A percentile compares a stretch with the other conserved stretches of the same genome.
Evolutionary conservation across 2,797 vertebrate species (phyloP).

Genomic region (Tragelaphus eurycerus): DNA sequence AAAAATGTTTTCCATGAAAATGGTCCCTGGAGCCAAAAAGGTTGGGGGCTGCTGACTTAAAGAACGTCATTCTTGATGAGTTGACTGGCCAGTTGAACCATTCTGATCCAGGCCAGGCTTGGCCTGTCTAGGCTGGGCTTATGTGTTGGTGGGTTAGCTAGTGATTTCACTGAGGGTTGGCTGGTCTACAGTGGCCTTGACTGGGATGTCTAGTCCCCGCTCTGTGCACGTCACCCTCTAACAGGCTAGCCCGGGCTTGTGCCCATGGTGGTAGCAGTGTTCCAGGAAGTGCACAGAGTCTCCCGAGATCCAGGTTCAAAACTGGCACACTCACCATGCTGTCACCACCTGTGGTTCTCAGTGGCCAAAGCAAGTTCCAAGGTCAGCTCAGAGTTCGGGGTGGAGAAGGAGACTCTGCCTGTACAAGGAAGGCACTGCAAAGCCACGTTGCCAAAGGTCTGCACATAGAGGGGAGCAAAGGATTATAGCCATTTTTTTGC

Average conservation of each 20-base stretch:
- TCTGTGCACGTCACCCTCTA: accelerated
- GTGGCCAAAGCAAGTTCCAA: background rate
- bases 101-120: background rate
- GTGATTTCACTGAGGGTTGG: background rate
- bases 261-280: background rate
- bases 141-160: background rate
- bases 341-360: background rate
- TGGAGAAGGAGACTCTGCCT: background rate
- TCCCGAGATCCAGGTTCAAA: background rate
- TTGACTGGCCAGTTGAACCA: background rate
- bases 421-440: background rate
- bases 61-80: background rate
- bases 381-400: background rate
- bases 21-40: background rate
- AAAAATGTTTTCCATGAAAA: background rate
- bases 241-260: background rate
- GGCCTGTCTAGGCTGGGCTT: background rate
- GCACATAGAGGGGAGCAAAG: accelerated
- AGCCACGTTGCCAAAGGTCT: background rate
- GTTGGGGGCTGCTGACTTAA: background rate
- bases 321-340: no score
- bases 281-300: background rate
- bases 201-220: background rate
- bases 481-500: background rate
- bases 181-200: background rate